Conservation (phyloP, 1,140 invertebrate genomes). For the Pteromalus puparum region DNA sequence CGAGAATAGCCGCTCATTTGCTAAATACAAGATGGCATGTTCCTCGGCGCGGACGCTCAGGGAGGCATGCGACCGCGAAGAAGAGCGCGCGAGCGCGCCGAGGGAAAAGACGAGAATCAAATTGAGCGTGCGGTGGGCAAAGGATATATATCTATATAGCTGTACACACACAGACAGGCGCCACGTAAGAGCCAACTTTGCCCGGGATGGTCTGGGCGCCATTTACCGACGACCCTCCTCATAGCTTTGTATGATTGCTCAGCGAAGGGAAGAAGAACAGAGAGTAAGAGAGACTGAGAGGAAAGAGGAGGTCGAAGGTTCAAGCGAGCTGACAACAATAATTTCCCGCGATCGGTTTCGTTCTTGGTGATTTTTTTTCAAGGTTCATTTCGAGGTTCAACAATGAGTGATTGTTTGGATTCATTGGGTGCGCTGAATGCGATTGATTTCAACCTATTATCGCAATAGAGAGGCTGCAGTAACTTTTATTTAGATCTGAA, state of each 20-base stretch:
- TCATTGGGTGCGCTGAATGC: background rate
- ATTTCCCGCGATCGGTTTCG: background rate
- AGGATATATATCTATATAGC: conserved; percentile 55
- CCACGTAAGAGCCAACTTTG: conserved; percentile 21
- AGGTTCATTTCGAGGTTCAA: too few species aligned
- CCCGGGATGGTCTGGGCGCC: conserved; percentile 14
- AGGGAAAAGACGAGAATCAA: conserved; percentile 24
- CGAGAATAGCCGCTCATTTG: background rate
- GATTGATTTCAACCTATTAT: background rate
- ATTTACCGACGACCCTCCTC: conserved; percentile 29
- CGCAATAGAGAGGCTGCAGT: background rate
- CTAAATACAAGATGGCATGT: conserved; percentile 3
- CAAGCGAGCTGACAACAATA: conserved; percentile 24
- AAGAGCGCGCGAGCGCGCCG: conserved; percentile 13
- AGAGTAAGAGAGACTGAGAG: background rate
- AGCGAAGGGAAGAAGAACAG: background rate
- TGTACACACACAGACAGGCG: background rate
- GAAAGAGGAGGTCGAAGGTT: conserved; percentile 15
- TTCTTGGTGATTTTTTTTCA: background rate
- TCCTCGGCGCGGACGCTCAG: background rate
- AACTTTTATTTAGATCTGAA: background rate
- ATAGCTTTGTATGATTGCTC: conserved; percentile 33
- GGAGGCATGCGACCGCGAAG: conserved; percentile 6
- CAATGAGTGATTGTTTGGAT: conserved; percentile 9
- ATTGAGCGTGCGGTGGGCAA: conserved; percentile 7